Percentiles rank a stretch among this genome's conserved stretches.
Evolutionary conservation across 2,888 invertebrate species (phyloP).

Genomic region (Drosophila multiciliata): DNA sequence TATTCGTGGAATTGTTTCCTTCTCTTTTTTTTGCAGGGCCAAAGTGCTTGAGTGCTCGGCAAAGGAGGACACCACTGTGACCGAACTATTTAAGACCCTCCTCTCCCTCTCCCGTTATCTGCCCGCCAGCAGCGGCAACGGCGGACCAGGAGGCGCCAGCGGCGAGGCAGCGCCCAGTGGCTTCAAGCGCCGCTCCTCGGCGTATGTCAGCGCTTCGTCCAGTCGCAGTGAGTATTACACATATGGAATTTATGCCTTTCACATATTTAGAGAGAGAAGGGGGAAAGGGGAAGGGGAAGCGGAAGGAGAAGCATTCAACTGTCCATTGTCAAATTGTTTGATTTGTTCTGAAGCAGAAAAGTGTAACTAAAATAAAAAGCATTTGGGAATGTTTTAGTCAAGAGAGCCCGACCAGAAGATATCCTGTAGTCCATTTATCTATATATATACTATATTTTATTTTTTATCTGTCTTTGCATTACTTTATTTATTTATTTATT

Average conservation of each 20-base stretch:
- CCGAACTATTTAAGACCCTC: slow-evolving; percentile 92
- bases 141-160: slow-evolving; percentile 85
- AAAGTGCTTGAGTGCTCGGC: slow-evolving; percentile 92
- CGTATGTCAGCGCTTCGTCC: slow-evolving; percentile 88
- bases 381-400: neutral
- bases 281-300: too few relatives aligned
- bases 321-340: slow-evolving; percentile 12
- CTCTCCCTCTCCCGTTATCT: slow-evolving; percentile 91
- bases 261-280: neutral
- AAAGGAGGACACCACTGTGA: slow-evolving; percentile 91
- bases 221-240: slow-evolving; percentile 85
- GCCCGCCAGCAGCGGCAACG: slow-evolving; percentile 86
- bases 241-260: slow-evolving; percentile 13
- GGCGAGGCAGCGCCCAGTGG: slow-evolving; percentile 86
- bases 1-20: slow-evolving; percentile 3
- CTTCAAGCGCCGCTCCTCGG: slow-evolving; percentile 90
- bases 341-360: neutral
- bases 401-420: neutral
- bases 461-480: neutral
- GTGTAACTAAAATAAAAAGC: neutral
- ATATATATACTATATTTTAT: neutral
- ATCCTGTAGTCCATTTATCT: neutral
- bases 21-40: slow-evolving; percentile 86
- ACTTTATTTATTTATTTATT: too few relatives aligned
- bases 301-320: neutral